These are phyloP conservation scores for Falcunculus frontatus DNA, from an alignment of 2,113 vertebrate species.

Conservation along the genomic window DNA sequence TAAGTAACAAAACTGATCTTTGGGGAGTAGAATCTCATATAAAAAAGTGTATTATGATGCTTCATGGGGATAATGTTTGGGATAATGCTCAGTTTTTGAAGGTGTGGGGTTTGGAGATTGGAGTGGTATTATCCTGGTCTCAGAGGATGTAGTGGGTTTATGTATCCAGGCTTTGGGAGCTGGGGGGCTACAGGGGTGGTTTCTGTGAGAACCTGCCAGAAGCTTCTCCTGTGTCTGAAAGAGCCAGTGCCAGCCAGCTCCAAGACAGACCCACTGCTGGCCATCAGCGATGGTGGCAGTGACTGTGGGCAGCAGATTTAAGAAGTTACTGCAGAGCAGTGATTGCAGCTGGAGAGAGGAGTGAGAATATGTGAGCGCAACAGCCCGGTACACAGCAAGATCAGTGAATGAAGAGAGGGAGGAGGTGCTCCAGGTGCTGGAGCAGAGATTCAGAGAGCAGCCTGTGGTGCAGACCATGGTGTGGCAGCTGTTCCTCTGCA, in stretches of 20 bases:
- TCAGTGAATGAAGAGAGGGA: neutral
- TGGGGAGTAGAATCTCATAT: neutral
- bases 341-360: neutral
- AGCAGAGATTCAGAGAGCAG: neutral
- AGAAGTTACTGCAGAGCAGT: neutral
- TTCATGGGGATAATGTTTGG: neutral
- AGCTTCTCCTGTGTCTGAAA: rapidly evolving
- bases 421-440: neutral
- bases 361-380: neutral
- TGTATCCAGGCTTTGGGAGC: neutral
- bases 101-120: neutral
- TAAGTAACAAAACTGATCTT: neutral
- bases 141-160: neutral
- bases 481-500: neutral
- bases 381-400: neutral
- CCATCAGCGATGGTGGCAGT: rapidly evolving
- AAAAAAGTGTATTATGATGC: neutral
- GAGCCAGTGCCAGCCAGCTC: rapidly evolving
- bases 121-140: neutral
- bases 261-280: rapidly evolving
- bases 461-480: neutral
- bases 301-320: neutral
- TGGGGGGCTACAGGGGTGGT: neutral
- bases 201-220: neutral
- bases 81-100: neutral